Conservation (phyloP, 2,888 invertebrate species). For the Caenorhabditis panamensis region DNA sequence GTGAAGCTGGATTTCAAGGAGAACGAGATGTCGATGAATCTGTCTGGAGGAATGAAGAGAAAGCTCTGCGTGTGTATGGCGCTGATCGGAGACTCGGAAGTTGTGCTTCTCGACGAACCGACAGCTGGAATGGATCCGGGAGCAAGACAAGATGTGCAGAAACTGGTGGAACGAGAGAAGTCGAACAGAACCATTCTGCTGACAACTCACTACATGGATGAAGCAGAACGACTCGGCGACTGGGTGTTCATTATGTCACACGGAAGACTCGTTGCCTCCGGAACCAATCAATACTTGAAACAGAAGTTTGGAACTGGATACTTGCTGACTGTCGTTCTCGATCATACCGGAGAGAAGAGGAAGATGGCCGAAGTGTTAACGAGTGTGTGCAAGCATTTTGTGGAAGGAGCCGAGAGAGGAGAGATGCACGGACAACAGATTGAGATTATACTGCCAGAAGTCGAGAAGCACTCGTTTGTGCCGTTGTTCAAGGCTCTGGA, state of each 20-base stretch:
- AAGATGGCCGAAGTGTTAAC: not conserved
- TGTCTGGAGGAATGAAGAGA: slow-evolving; percentile 77
- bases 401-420: not conserved
- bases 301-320: slow-evolving; percentile 77
- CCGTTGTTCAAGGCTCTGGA: slow-evolving; percentile 73
- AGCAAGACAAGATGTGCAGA: slow-evolving; percentile 68
- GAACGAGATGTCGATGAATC: slow-evolving; percentile 21
- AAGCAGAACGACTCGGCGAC: slow-evolving; percentile 79
- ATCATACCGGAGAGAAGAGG: not conserved
- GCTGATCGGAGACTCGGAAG: slow-evolving; percentile 66
- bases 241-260: slow-evolving; percentile 77
- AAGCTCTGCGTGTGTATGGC: slow-evolving; percentile 76
- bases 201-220: slow-evolving; percentile 81
- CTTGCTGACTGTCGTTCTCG: slow-evolving; percentile 70
- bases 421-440: slow-evolving; percentile 60
- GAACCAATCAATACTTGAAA: slow-evolving; percentile 73
- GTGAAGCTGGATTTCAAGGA: slow-evolving; percentile 15
- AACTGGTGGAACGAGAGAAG: slow-evolving; percentile 58
- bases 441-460: slow-evolving; percentile 63
- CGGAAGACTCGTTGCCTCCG: slow-evolving; percentile 73
- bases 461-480: slow-evolving; percentile 35
- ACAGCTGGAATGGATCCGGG: slow-evolving; percentile 75
- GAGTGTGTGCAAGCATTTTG: not conserved
- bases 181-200: slow-evolving; percentile 71
- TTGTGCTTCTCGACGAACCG: slow-evolving; percentile 75